Percentiles rank a stretch among this genome's conserved stretches.
Evolutionary conservation across 30 jellyfish, hydroid and myxozoan species (phyloP).

Genomic region (Aurelia aurita): DNA sequence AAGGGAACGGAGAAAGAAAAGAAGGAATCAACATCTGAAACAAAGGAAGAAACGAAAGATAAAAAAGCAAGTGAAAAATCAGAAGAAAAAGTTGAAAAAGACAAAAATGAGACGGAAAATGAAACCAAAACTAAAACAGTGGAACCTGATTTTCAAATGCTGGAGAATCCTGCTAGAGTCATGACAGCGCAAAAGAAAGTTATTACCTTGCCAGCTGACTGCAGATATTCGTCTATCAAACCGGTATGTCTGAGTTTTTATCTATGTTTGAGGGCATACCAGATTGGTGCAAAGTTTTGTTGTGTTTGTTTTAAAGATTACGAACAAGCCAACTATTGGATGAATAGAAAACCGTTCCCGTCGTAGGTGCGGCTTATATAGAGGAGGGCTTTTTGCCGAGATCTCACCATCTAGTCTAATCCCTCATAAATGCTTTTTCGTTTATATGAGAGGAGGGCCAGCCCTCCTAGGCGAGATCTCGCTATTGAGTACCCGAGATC

Average conservation of each 20-base stretch:
- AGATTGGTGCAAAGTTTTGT: too few relatives aligned
- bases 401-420: too few relatives aligned
- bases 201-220: slow-evolving; percentile 51
- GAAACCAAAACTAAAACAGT: slow-evolving; percentile 49
- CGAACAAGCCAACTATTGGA: too few relatives aligned
- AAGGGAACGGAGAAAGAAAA: slow-evolving; percentile 68
- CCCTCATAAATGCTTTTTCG: too few relatives aligned
- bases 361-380: too few relatives aligned
- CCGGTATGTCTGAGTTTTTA: slow-evolving; percentile 71
- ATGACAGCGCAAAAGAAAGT: slow-evolving; percentile 91
- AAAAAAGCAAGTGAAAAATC: slow-evolving; percentile 37
- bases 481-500: too few relatives aligned
- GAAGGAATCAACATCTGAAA: slow-evolving; percentile 58
- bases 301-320: too few relatives aligned
- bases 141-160: slow-evolving; percentile 91
- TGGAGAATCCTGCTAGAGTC: slow-evolving; percentile 99
- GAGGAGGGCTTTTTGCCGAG: too few relatives aligned
- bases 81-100: slow-evolving; percentile 63
- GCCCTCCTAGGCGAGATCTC: too few relatives aligned
- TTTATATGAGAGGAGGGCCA: too few relatives aligned
- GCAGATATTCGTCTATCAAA: slow-evolving; percentile 85
- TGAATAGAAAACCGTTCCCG: too few relatives aligned
- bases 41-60: slow-evolving; percentile 38
- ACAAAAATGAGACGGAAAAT: slow-evolving; percentile 50
- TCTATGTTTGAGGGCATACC: too few relatives aligned